Evolutionary conservation across 2,888 invertebrate genomes (phyloP).

Genomic region (Andrena fulva): DNA sequence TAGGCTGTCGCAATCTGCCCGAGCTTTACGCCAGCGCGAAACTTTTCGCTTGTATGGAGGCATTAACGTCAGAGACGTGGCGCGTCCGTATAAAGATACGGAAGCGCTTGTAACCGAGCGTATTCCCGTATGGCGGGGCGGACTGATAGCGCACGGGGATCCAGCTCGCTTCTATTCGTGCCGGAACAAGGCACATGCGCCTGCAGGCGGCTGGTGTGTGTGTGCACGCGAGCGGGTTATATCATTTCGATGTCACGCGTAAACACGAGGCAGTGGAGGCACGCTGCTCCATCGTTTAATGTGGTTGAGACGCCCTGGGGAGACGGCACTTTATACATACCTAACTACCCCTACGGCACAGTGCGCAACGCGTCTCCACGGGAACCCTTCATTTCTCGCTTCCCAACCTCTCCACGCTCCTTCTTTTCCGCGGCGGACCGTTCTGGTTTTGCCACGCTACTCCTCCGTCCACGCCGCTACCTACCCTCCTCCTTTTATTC

Average conservation of each 20-base stretch:
- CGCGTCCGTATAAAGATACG: conserved; percentile 32
- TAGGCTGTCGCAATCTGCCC: conserved; percentile 26
- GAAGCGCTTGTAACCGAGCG: conserved; percentile 31
- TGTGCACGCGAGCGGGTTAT: conserved; percentile 51
- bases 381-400: background rate
- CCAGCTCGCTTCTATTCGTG: background rate
- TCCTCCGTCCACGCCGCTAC: background rate
- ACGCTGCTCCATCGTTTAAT: conserved; percentile 65
- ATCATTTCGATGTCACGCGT: conserved; percentile 64
- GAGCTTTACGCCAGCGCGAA: conserved; percentile 34
- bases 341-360: conserved; percentile 40
- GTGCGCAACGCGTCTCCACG: conserved; percentile 40
- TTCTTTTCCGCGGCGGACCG: background rate
- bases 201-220: background rate
- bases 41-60: conserved; percentile 35
- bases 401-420: conserved; percentile 6
- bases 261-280: conserved; percentile 55
- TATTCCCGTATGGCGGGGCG: background rate
- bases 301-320: conserved; percentile 68
- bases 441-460: conserved; percentile 4
- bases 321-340: conserved; percentile 71
- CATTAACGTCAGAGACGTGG: conserved; percentile 37
- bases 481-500: background rate
- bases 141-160: conserved; percentile 10
- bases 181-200: background rate